A percentile compares a stretch with the other conserved stretches of the same genome.
Conservation (phyloP, 2,888 invertebrate species). For the Osedax frankpressi region DNA sequence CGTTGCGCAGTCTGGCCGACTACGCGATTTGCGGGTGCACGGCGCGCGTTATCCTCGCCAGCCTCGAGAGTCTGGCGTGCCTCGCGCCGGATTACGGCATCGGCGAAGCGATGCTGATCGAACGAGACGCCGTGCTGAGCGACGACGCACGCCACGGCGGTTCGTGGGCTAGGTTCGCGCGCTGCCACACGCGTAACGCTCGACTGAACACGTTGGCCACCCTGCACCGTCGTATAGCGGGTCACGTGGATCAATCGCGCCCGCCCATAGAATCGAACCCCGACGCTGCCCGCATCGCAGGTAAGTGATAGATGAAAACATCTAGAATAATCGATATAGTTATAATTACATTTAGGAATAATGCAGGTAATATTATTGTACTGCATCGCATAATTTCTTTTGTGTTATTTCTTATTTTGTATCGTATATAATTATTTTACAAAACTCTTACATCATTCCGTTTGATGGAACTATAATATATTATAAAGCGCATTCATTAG, state of each 20-base stretch:
- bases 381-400: too few relatives aligned
- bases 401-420: too few relatives aligned
- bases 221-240: neutral
- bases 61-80: neutral
- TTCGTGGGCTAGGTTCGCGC: neutral
- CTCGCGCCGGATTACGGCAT: neutral
- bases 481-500: too few relatives aligned
- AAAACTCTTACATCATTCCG: too few relatives aligned
- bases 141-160: neutral
- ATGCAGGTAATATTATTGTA: too few relatives aligned
- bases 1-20: neutral
- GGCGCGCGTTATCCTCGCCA: neutral
- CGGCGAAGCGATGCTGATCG: neutral
- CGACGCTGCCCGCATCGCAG: neutral
- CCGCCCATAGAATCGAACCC: neutral
- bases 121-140: neutral
- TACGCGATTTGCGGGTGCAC: neutral
- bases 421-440: too few relatives aligned
- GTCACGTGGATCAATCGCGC: neutral
- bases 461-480: too few relatives aligned
- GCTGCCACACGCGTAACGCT: neutral
- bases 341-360: too few relatives aligned
- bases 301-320: too few relatives aligned
- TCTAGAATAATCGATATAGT: too few relatives aligned
- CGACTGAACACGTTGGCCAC: neutral